These are phyloP conservation scores for Xiphydria camelus DNA, from an alignment of 2,888 invertebrate species.

Conservation along the genomic window DNA sequence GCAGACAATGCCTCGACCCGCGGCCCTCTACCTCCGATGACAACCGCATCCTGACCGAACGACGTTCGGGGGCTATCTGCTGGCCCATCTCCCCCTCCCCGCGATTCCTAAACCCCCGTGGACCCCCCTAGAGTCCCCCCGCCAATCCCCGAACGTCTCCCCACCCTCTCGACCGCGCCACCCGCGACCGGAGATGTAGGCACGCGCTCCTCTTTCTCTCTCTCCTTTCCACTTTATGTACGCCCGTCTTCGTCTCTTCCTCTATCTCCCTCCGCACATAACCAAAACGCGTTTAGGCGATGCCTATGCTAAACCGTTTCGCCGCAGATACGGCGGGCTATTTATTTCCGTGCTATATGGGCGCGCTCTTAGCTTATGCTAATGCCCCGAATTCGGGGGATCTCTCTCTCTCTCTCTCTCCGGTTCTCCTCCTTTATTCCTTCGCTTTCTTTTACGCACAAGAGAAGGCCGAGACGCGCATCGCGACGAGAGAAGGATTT, in stretches of 20 bases:
- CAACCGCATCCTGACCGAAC: constrained; percentile 42
- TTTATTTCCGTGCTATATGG: constrained; percentile 54
- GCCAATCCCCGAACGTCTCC: too few relatives aligned
- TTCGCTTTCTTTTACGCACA: constrained; percentile 23
- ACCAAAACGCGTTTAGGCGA: constrained; percentile 1
- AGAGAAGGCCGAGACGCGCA: too few relatives aligned
- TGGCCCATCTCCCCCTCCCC: constrained; percentile 38
- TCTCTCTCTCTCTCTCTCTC: constrained; percentile 16
- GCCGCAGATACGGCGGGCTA: constrained; percentile 46
- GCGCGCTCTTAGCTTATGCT: constrained; percentile 48
- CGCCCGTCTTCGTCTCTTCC: constrained; percentile 21
- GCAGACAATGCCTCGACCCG: constrained; percentile 24
- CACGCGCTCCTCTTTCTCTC: constrained; percentile 21
- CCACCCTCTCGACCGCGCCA: too few relatives aligned
- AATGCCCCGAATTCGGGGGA: constrained; percentile 40
- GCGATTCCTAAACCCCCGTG: too few relatives aligned
- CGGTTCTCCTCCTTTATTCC: constrained; percentile 22
- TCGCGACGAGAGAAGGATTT: too few relatives aligned
- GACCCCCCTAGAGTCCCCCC: too few relatives aligned
- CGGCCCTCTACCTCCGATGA: constrained; percentile 30
- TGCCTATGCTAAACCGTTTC: constrained; percentile 16
- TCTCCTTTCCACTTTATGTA: constrained; percentile 12
- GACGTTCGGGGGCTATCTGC: constrained; percentile 43
- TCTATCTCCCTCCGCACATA: too few relatives aligned
- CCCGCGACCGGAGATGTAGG: constrained; percentile 24